Base-by-base conservation (phyloP, 2,797 vertebrate genomes). In the Hyperoplus lanceolatus region DNA sequence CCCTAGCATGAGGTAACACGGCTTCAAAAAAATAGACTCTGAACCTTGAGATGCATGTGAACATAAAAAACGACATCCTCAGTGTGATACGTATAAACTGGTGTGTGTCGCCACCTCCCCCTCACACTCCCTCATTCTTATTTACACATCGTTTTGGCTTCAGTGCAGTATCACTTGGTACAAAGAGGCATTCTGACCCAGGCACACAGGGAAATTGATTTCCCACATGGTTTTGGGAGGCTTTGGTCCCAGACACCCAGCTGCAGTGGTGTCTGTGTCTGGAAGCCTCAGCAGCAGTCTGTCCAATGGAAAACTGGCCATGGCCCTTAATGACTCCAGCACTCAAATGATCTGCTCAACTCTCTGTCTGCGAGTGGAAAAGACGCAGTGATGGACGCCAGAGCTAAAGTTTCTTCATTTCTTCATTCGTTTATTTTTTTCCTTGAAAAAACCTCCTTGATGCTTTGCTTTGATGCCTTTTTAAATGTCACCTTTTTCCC, bases 211-310 rank as follows among this genome's bases (percentile, higher is more conserved):
- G 68, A 87, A 89, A 89, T 80, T 74, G 72, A 87, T 91, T 90
- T 82, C 84, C 86, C 87, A 89, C 87, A 89, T 89, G 85, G 49
- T 83, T 83, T 85, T 83, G 11, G 13, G 76, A 87, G 61, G 72
- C 78, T 89, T 83, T 77, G 64, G 81, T 77, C 72, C 68, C 88
- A 90, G 83, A 90, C 87, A 84, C 75, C 80, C 85, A 86, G 80
- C 80, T 90, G 80, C 75, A 89, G 63, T 39, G 79, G 75, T 90
- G 86, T 84, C 81, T 86, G 56, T 54, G 80, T 86, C 84, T 89
- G 78, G 77, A 83, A 68, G 79, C 70, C 70, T 79, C 78, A 76
- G 72, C 67, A 80, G 79, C 66, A 74, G 71, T 41, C 81, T 76
- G 73, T 84, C 70, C 10, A 72, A 76, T 89, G 85, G 90, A 92